These are phyloP conservation scores for Brachionichthys hirsutus DNA, from an alignment of 2,113 vertebrate genomes.

Conservation along the genomic window DNA sequence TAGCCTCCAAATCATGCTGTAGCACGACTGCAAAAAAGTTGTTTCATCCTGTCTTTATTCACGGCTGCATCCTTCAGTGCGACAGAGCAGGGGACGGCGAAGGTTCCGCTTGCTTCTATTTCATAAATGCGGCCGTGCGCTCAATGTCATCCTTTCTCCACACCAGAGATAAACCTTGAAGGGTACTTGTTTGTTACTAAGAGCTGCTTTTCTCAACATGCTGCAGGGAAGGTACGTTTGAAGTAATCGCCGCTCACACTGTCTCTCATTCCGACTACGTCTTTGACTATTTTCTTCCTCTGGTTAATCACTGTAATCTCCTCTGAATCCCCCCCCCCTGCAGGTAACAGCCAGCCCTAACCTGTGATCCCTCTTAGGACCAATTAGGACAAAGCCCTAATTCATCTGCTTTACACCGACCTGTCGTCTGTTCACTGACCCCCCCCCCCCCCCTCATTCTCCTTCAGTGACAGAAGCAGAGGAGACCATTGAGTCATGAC, in stretches of 20 bases:
- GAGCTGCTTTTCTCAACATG: not conserved
- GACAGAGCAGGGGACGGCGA: conserved; percentile 26
- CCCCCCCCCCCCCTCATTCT: conserved; percentile 42
- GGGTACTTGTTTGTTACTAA: conserved; percentile 4
- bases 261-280: conserved; percentile 2
- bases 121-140: conserved; percentile 42
- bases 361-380: conserved; percentile 55
- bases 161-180: conserved; percentile 42
- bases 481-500: conserved; percentile 76
- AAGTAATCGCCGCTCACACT: not conserved
- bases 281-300: not conserved
- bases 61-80: conserved; percentile 52
- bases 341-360: conserved; percentile 41
- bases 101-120: conserved; percentile 43
- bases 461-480: conserved; percentile 70
- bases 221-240: not conserved
- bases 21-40: conserved; percentile 59
- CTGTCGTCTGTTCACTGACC: conserved; percentile 54
- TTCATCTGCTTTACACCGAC: conserved; percentile 59
- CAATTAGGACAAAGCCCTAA: conserved; percentile 63
- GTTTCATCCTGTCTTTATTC: conserved; percentile 64
- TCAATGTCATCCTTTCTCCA: conserved; percentile 48
- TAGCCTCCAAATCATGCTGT: conserved; percentile 62
- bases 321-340: not conserved
- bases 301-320: conserved; percentile 15